Evolutionary conservation across 2,888 invertebrate genomes (phyloP).

Genomic region (Labia minor): DNA sequence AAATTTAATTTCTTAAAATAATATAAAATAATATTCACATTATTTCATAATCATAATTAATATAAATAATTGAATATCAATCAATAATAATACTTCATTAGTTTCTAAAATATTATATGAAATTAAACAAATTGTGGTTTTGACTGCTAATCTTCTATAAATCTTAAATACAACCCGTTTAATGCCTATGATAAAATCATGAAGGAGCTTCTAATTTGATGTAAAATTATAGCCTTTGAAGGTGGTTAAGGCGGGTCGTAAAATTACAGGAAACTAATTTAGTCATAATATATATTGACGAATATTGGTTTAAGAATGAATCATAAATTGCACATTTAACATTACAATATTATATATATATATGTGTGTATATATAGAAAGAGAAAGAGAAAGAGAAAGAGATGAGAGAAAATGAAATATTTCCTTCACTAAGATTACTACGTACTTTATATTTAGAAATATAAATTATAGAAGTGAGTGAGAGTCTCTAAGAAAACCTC

Average conservation of each 20-base stretch:
- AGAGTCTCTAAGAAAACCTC: not conserved
- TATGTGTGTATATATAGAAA: not conserved
- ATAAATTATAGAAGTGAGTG: not conserved
- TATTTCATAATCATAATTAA: too few species aligned
- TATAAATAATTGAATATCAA: too few species aligned
- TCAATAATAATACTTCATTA: not conserved
- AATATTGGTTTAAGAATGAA: conserved; percentile 13
- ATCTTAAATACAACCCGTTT: conserved; percentile 13
- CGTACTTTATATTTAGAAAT: not conserved
- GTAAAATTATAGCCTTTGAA: conserved; percentile 13
- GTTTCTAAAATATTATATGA: not conserved
- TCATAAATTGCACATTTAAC: conserved; percentile 7
- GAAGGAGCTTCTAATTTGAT: conserved; percentile 13
- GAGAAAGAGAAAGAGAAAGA: too few species aligned
- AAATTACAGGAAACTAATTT: conserved; percentile 13
- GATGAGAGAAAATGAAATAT: not conserved
- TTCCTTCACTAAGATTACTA: not conserved
- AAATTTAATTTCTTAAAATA: too few species aligned
- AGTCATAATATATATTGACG: conserved; percentile 13
- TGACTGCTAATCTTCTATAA: conserved; percentile 8
- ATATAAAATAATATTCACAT: too few species aligned
- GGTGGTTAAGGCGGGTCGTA: not conserved
- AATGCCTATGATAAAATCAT: conserved; percentile 7
- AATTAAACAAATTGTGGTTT: conserved; percentile 1
- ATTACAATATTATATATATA: not conserved